Percentiles rank a stretch among this genome's conserved stretches.
Evolutionary conservation across 2,888 invertebrate genomes (phyloP).

Genomic region (Podabrus alpinus): DNA sequence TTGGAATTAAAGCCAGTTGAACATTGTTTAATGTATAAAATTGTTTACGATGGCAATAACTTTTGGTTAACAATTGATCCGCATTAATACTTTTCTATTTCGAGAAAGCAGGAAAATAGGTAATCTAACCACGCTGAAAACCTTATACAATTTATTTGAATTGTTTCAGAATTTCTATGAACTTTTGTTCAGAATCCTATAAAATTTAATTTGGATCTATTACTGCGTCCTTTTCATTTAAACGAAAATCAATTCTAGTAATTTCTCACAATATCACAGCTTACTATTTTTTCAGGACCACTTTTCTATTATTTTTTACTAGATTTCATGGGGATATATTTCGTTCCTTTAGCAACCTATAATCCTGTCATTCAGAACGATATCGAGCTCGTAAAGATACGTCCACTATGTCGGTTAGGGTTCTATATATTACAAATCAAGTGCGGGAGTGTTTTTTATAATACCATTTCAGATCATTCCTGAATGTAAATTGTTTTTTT

Average conservation of each 20-base stretch:
- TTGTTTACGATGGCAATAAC: neutral
- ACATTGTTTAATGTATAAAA: neutral
- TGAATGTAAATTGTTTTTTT: constrained; percentile 9
- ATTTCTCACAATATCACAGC: neutral
- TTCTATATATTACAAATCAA: constrained; percentile 25
- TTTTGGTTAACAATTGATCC: neutral
- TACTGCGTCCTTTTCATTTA: neutral
- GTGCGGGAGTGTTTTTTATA: constrained; percentile 29
- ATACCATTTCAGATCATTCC: constrained; percentile 14
- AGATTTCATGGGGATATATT: constrained; percentile 16
- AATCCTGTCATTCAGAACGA: constrained; percentile 29
- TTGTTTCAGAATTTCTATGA: neutral
- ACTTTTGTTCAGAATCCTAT: neutral
- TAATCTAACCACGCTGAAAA: too few relatives aligned
- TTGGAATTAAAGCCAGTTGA: neutral
- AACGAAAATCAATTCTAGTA: constrained; percentile 1
- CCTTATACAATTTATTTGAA: neutral
- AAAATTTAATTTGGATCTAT: neutral
- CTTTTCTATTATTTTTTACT: constrained; percentile 14
- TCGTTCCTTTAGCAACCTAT: constrained; percentile 29
- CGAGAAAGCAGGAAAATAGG: too few relatives aligned
- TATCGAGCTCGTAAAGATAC: constrained; percentile 28
- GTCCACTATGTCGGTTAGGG: constrained; percentile 25
- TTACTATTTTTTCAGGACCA: constrained; percentile 1
- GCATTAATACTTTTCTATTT: too few relatives aligned